Evolutionary conservation across 2,888 invertebrate genomes (phyloP).

Genomic region (Acleris sparsana): DNA sequence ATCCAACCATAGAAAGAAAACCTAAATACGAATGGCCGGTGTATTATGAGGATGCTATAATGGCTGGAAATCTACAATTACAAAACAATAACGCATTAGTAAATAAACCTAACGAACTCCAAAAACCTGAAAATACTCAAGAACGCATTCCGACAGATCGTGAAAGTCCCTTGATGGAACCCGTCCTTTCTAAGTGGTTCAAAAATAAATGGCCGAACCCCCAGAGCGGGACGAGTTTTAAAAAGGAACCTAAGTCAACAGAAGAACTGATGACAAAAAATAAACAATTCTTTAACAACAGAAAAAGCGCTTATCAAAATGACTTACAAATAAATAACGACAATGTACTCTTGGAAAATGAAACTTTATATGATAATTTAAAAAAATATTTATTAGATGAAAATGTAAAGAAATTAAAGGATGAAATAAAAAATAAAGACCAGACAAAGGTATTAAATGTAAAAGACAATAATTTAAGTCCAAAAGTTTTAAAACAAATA

Average conservation of each 20-base stretch:
- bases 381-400: not conserved
- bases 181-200: too few relatives aligned
- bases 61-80: not conserved
- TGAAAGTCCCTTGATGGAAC: not conserved
- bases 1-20: not conserved
- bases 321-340: not conserved
- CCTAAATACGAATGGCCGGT: not conserved
- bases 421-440: not conserved
- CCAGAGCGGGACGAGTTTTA: not conserved
- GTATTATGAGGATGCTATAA: not conserved
- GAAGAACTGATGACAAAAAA: constrained; percentile 1
- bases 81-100: not conserved
- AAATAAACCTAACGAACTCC: not conserved
- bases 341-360: not conserved
- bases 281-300: not conserved
- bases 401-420: not conserved
- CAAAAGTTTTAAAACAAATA: constrained; percentile 57
- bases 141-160: not conserved
- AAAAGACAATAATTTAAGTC: constrained; percentile 27
- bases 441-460: not conserved
- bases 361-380: not conserved
- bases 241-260: not conserved
- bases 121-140: not conserved
- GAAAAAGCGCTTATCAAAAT: not conserved
- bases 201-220: not conserved